Conservation (phyloP, 2,888 invertebrate species). For the Anthrax anthrax region DNA sequence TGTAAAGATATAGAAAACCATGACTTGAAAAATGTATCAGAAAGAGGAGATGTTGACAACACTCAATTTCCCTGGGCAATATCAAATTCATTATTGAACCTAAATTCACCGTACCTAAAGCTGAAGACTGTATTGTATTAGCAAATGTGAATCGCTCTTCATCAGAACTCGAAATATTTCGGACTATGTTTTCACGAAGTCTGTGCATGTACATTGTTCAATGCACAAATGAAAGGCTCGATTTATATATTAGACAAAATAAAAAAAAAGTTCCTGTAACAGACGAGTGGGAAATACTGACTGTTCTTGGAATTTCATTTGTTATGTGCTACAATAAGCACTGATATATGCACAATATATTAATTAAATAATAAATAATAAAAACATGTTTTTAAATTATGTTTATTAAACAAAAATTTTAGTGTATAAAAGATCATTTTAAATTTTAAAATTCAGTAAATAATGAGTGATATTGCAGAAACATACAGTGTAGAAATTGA, state of each 20-base stretch:
- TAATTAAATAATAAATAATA: no score
- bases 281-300: not conserved
- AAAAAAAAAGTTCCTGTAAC: not conserved
- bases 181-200: not conserved
- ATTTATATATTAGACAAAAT: not conserved
- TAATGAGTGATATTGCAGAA: no score
- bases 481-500: no score
- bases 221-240: not conserved
- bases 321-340: no score
- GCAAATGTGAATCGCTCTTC: not conserved
- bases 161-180: not conserved
- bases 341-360: no score
- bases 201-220: not conserved
- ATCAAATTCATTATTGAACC: not conserved
- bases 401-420: no score
- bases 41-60: not conserved
- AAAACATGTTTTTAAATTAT: no score
- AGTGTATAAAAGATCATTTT: no score
- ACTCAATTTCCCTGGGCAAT: not conserved
- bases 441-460: no score
- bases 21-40: not conserved
- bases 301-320: no score
- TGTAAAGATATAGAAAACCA: not conserved
- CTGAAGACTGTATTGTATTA: not conserved
- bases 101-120: not conserved